Percentiles rank a stretch among this genome's conserved stretches.
Evolutionary conservation across 2,888 invertebrate species (phyloP).

Genomic region (Eilema sororculum): DNA sequence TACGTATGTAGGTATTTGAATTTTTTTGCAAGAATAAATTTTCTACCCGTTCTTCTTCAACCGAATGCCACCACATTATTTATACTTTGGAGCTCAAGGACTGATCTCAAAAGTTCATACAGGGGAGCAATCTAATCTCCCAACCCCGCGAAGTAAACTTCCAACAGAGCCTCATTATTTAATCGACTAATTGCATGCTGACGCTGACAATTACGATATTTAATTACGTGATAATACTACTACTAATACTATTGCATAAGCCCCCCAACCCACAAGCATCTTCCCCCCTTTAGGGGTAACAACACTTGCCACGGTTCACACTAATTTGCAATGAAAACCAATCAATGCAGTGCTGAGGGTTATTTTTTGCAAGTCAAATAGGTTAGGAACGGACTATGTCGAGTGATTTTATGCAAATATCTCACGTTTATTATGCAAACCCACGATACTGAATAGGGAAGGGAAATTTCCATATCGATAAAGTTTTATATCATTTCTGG

Average conservation of each 20-base stretch:
- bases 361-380: conserved; percentile 84
- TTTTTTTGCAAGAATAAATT: too few relatives aligned
- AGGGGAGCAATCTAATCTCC: too few relatives aligned
- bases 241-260: background rate
- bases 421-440: conserved; percentile 80
- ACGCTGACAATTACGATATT: too few relatives aligned
- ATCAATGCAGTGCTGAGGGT: conserved; percentile 56
- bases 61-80: background rate
- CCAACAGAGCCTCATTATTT: too few relatives aligned
- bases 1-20: too few relatives aligned
- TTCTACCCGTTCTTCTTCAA: background rate
- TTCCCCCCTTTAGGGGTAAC: background rate
- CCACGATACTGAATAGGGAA: conserved; percentile 55
- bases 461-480: conserved; percentile 27
- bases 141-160: too few relatives aligned
- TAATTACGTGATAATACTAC: too few relatives aligned
- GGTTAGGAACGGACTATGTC: conserved; percentile 62
- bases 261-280: too few relatives aligned
- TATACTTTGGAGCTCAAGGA: too few relatives aligned
- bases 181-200: too few relatives aligned
- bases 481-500: background rate
- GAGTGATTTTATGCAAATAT: conserved; percentile 83
- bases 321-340: conserved; percentile 63
- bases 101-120: too few relatives aligned
- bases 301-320: conserved; percentile 37